A percentile compares a stretch with the other conserved stretches of the same genome.
phyloP scores from a whole-genome alignment of 2,113 vertebrate species.

The Caretta caretta region DNA sequence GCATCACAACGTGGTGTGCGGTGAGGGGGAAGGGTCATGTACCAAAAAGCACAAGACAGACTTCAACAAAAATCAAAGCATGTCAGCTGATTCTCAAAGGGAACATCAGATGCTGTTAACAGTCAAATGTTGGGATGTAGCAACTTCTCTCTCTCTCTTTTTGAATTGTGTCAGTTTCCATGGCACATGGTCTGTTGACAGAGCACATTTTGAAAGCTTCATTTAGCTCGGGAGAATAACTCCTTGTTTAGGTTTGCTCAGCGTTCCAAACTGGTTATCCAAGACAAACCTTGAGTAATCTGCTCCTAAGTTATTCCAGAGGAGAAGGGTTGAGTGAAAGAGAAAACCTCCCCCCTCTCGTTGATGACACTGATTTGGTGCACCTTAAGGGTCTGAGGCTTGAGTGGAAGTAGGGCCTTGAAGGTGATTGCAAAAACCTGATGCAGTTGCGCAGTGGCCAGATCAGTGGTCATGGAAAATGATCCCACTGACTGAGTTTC shows the following conservation, averaged over 20 bases:
- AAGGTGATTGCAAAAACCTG: neutral
- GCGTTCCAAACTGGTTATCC: fast-evolving
- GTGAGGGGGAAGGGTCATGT: neutral
- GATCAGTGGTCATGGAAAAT: neutral
- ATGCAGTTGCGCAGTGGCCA: neutral
- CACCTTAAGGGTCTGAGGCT: neutral
- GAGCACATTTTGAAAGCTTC: neutral
- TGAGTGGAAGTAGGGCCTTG: neutral
- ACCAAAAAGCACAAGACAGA: neutral
- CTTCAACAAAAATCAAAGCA: neutral
- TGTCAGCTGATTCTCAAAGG: neutral
- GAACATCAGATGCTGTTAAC: neutral
- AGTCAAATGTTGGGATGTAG: neutral
- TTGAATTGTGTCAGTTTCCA: neutral
- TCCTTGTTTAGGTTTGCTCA: neutral
- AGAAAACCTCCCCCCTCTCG: neutral
- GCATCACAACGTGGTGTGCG: fast-evolving
- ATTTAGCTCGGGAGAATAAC: neutral
- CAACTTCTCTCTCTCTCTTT: neutral
- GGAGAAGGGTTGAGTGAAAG: neutral
- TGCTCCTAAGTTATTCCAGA: neutral
- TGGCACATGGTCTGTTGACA: neutral
- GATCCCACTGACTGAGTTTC: neutral
- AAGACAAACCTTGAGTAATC: neutral
- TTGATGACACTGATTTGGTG: neutral